Base-by-base conservation (phyloP, 2,797 vertebrate species). In the Premnoplex brunnescens region DNA sequence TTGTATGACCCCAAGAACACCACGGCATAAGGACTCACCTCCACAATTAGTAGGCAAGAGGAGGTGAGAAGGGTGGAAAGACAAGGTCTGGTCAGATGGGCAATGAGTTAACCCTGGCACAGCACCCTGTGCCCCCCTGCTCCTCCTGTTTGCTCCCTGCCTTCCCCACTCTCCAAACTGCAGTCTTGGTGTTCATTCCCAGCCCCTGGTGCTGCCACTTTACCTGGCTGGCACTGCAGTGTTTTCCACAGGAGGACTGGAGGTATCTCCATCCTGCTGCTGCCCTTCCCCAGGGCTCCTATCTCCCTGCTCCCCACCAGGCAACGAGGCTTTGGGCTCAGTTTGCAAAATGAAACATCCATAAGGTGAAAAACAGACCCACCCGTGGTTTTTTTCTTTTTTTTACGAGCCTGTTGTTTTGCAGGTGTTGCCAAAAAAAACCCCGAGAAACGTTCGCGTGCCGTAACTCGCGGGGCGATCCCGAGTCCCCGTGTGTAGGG, bases 221-320 rank as follows among this genome's bases (percentile, higher is more conserved):
- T 10, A 54, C 37, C 12, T 10, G 7, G 36, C 6, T 28, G 36
- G 58, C 85, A 51, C 83, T 12, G 87, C 74, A 72, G 68, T 86
- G 91, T 96, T 43, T 96, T 91, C 96, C 93, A 52, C 39, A 63
- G 62, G 14, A 19, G 67, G 39, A 26, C 49, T 36, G 36, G 72
- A 71, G 91, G 66, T 69, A 30, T 89, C 92, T 92, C 85, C 79
- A 60, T 0, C 11, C 44, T 63, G 66, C 89, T 41, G 82, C 77
- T 92, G 94, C 82, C 85, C 92, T 93, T 92, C 96, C 60, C 78
- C 76, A 85, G 63, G 46, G 75, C 67, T 89, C 67, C 88, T 93
- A 64, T 94, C 85, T 67, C 54, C 85, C 54, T 52, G 49, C 7
- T 90, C 78, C 20, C 36, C 49, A 10, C 14, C 0, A 26, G 64